Base-by-base conservation (phyloP, 2,797 vertebrate species). In the Gorsachius magnificus region DNA sequence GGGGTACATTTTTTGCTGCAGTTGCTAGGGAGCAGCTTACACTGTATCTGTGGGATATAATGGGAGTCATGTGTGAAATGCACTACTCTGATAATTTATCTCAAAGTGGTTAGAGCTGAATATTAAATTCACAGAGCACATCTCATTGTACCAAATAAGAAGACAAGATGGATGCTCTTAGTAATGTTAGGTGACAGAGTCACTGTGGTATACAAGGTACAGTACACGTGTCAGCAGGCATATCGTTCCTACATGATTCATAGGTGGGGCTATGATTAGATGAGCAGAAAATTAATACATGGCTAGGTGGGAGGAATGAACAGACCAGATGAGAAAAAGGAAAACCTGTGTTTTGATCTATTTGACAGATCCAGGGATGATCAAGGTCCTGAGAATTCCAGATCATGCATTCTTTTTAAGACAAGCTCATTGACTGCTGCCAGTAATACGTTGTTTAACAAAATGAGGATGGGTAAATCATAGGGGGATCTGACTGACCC, bases 21-120 rank as follows among this genome's bases (percentile, higher is more conserved):
- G 94, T 97, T 97, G 93, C 96, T 94, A 95, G 89, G 91, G 83
- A 97, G 93, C 46, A 3, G 53, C 68, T 91, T 43, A 75, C 29
- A 41, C 79, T 50, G 3, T 54, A 70, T 92, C 87, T 83, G 80
- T 94, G 83, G 81, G 93, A 74, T 87, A 75, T 89, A 91, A 94
- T 68, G 66, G 78, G 68, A 94, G 74, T 91, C 31, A 2, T 69
- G 56, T 92, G 41, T 94, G 93, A 91, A 96, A 95, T 71, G 61
- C 68, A 48, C 43, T 63, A 25, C 1, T 16, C 81, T 81, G 88
- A 75, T 96, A 92, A 96, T 92, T 94, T 94, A 51, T 54, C 68
- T 86, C 46, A 61, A 48, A 88, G 50, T 88, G 74, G 63, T 82
- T 91, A 76, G 68, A 83, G 64, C 63, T 72, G 69, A 87, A 46